Percentiles rank a stretch among this genome's conserved stretches.
Evolutionary conservation across 2,113 vertebrate species (phyloP).

Genomic region (Amblyopsis rosae): DNA sequence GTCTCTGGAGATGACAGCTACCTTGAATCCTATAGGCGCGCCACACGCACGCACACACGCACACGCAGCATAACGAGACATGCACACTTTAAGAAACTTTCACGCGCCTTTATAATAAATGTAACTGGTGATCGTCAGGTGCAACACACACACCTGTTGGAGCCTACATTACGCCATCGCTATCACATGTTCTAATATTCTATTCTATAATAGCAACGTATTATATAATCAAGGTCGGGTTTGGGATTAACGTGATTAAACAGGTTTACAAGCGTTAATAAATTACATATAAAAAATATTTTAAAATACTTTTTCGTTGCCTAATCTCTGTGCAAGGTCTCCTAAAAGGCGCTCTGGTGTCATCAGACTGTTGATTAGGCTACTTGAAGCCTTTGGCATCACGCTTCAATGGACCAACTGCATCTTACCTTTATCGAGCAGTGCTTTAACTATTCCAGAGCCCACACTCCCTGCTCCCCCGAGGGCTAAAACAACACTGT

Average conservation of each 20-base stretch:
- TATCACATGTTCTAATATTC: conserved; percentile 11
- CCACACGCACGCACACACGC: conserved; percentile 2
- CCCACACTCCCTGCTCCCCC: conserved; percentile 82
- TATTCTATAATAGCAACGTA: conserved; percentile 19
- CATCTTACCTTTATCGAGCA: conserved; percentile 81
- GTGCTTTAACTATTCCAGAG: conserved; percentile 78
- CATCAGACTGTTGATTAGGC: background rate
- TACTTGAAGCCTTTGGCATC: too few relatives aligned
- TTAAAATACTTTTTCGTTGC: too few relatives aligned
- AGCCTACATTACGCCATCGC: conserved; percentile 14
- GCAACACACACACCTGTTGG: background rate
- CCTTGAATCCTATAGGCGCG: conserved; percentile 72
- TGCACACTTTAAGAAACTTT: conserved; percentile 3
- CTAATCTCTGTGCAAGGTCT: background rate
- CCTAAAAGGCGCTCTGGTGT: background rate
- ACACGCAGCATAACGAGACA: background rate
- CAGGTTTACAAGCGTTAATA: background rate
- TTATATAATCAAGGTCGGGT: conserved; percentile 28
- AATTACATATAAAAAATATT: too few relatives aligned
- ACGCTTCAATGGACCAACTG: background rate
- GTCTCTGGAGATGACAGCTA: conserved; percentile 83
- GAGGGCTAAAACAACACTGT: conserved; percentile 78
- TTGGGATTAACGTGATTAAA: conserved; percentile 15
- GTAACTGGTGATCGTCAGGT: background rate
- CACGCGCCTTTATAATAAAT: too few relatives aligned